Evolutionary conservation across 1,140 invertebrate species (phyloP), one percentile per base, ranked within the genome.

Genomic region (Globodera ellingtonae): DNA sequence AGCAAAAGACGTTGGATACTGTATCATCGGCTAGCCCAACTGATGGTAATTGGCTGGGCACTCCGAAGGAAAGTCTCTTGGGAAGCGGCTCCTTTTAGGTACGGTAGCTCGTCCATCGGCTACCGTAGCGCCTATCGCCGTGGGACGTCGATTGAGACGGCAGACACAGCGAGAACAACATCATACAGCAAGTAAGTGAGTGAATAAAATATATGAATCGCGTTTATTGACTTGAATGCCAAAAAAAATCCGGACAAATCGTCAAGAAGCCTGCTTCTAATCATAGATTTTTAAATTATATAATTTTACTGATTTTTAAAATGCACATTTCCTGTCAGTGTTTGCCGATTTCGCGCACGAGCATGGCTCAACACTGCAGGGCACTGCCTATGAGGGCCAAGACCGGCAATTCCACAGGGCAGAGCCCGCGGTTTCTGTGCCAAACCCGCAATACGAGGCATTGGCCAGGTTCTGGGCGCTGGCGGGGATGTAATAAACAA

Each of bases 341-440:
- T 70, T 70, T 18, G 67, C 13, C 67, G 67, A 70, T 70, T 70
- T 70, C 67, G 18, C 24, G 13, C 35, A 35, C 10, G 35, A 13
- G 4, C 46, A 35, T 10, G 24, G 66, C 50, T n/a, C 24, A n/a
- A 15, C 48, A 15, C 56, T 80, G 50, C 24, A 75, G 56, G 79
- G 79, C 47, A 80, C 79, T n/a, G 79, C 79, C 7, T 80, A 80
- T 75, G 79, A 80, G 48, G 79, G 79, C n/a, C 79, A 80, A 77
- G 79, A 73, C 50, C 48, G 78, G 6, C 62, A 18, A 13, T 80
- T 78, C n/a, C 46, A 13, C n/a, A 47, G 62, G 21, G 35, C 44
- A 8, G 56, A 52, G 18, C 69, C 69, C 35, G 59, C 47, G 8
- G 21, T 79, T 52, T 15, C 48, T 15, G 24, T 47, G 44, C 4